phyloP scores from a whole-genome alignment of 2,888 invertebrate species.

The Sarcophaga carnaria region DNA sequence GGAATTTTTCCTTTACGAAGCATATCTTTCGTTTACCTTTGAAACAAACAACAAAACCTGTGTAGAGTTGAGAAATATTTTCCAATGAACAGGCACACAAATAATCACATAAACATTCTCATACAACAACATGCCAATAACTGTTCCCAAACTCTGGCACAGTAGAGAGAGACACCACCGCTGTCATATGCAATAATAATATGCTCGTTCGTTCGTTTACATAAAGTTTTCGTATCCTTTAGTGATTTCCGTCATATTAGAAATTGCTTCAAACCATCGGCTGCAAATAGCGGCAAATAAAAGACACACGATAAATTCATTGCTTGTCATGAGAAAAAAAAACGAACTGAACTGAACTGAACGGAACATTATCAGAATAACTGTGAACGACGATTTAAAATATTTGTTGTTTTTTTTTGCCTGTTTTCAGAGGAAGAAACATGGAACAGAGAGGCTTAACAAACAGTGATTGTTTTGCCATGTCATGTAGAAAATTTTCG shows the following conservation, averaged over 20 bases:
- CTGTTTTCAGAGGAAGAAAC: neutral
- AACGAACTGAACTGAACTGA: neutral
- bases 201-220: neutral
- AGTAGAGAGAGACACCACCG: slow-evolving; percentile 5
- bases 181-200: slow-evolving; percentile 20
- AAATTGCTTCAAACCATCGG: slow-evolving; percentile 27
- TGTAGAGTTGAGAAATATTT: too few species aligned
- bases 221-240: slow-evolving; percentile 30
- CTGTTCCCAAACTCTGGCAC: slow-evolving; percentile 23
- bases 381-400: neutral
- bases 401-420: neutral
- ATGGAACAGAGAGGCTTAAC: neutral
- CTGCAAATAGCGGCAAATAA: slow-evolving; percentile 18
- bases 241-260: slow-evolving; percentile 28
- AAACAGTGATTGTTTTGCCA: slow-evolving; percentile 30
- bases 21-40: neutral
- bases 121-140: neutral
- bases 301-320: neutral
- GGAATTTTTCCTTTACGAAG: neutral
- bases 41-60: too few species aligned
- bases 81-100: neutral
- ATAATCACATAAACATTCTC: slow-evolving; percentile 23
- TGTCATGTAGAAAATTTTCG: slow-evolving; percentile 33
- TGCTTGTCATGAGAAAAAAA: neutral
- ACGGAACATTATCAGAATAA: neutral